Percentiles rank a stretch among this genome's conserved stretches.
These are phyloP conservation scores for Melanophora roralis DNA, from an alignment of 2,888 invertebrate species.

Conservation along the genomic window DNA sequence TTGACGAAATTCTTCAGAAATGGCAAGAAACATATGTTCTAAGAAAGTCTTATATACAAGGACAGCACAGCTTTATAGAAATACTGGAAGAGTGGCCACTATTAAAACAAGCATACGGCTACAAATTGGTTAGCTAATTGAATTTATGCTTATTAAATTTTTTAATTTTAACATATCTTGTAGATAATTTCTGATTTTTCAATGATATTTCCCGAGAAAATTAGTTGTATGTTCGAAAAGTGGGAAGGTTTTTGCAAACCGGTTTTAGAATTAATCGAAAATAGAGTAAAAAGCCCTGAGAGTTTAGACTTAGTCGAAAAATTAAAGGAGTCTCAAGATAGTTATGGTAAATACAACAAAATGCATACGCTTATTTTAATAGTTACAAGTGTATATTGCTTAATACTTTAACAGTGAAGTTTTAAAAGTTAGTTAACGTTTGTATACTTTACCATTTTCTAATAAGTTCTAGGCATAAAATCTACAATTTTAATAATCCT, in stretches of 20 bases:
- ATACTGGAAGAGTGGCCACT: constrained; percentile 13
- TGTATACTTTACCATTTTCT: too few relatives aligned
- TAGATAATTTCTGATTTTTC: too few relatives aligned
- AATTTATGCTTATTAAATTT: neutral
- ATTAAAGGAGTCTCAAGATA: neutral
- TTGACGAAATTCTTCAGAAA: neutral
- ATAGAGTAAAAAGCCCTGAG: neutral
- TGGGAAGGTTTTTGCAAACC: neutral
- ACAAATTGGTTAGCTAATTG: neutral
- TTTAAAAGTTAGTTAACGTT: too few relatives aligned
- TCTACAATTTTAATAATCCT: neutral
- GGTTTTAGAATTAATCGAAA: neutral
- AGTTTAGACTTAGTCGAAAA: neutral
- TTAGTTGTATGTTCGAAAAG: too few relatives aligned
- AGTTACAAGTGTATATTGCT: too few relatives aligned
- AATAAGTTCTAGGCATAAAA: too few relatives aligned
- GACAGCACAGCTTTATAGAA: neutral
- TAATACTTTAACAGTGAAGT: too few relatives aligned
- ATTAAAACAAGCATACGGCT: neutral
- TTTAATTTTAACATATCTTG: too few relatives aligned
- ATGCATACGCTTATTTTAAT: neutral
- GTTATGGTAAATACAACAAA: neutral
- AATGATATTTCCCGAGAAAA: too few relatives aligned
- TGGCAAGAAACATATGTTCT: neutral
- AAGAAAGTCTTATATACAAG: neutral